phyloP scores from a whole-genome alignment of 2,888 invertebrate species.

The Acholoe squamosa region DNA sequence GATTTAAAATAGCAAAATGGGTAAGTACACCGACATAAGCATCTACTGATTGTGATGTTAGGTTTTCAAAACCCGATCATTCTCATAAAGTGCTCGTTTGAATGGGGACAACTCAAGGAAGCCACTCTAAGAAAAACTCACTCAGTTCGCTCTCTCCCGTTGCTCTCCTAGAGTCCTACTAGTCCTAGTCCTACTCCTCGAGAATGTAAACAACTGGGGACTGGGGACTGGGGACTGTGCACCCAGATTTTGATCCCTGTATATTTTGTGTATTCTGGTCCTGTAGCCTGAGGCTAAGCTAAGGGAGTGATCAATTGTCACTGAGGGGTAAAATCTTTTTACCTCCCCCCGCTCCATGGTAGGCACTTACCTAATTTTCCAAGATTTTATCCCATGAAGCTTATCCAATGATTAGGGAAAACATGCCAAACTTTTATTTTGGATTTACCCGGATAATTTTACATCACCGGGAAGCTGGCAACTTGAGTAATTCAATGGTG shows the following conservation, averaged over 20 bases:
- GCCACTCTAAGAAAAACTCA: background rate
- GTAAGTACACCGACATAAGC: background rate
- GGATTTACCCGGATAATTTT: too few species aligned
- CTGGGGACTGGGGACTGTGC: too few species aligned
- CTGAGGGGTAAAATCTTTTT: background rate
- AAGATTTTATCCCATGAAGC: too few species aligned
- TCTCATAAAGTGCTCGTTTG: background rate
- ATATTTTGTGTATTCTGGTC: background rate
- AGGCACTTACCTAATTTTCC: background rate
- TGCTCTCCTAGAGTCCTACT: background rate
- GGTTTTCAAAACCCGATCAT: background rate
- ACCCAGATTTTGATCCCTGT: background rate
- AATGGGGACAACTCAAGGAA: background rate
- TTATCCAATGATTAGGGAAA: too few species aligned
- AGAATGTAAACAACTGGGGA: background rate
- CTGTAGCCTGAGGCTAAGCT: background rate
- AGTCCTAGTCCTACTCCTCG: background rate
- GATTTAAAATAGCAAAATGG: conserved; percentile 16
- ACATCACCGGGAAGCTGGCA: too few species aligned
- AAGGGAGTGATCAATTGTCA: background rate
- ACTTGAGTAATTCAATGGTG: too few species aligned
- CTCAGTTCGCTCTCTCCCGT: background rate
- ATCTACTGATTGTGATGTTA: background rate
- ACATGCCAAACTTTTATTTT: too few species aligned
- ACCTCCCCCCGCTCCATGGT: background rate